Evolutionary conservation across 2,113 vertebrate species (phyloP), one percentile per base, ranked within the genome.

Genomic region (Psilopogon haemacephalus): DNA sequence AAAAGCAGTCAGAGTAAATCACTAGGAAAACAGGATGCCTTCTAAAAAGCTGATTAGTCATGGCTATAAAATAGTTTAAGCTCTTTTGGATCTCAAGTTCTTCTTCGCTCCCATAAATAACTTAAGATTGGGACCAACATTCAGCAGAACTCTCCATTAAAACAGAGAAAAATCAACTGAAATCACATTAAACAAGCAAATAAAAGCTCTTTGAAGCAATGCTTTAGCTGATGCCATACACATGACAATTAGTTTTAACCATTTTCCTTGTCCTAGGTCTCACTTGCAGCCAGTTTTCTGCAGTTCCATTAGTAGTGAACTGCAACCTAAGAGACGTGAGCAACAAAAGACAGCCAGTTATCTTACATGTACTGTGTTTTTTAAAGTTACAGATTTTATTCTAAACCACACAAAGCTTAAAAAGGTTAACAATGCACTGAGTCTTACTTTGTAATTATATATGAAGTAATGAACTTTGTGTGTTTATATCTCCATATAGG

Each of bases 11-110:
- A 91, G 81, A 58, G 73, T 86, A 63, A 94, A 79, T 79, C 62
- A 94, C 83, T 76, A 75, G n/a, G 84, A 95, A 96, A 89, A 96
- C 92, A 89, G 94, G 91, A 96, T 95, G 69, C 85, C 72, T 95
- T 83, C 75, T 87, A 68, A 93, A 95, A 86, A 86, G 59, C 54
- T 80, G 75, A 96, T 94, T 97, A 96, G 93, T 95, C 42, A 82
- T 72, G 84, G 94, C 33, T 95, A 74, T 97, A 97, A 97, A 95
- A 96, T 16, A 86, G 32, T 84, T 86, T 44, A 75, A 67, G 70
- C 40, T 97, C 84, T 95, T 85, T 84, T 88, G 81, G 76, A 56
- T 71, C 89, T 86, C 84, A 33, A 70, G 27, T 65, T 93, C 75
- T 88, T 78, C 52, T 64, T 90, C 56, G 85, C 32, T 35, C 62